Conservation (phyloP, 2,797 vertebrate species). For the Lepilemur septentrionalis region DNA sequence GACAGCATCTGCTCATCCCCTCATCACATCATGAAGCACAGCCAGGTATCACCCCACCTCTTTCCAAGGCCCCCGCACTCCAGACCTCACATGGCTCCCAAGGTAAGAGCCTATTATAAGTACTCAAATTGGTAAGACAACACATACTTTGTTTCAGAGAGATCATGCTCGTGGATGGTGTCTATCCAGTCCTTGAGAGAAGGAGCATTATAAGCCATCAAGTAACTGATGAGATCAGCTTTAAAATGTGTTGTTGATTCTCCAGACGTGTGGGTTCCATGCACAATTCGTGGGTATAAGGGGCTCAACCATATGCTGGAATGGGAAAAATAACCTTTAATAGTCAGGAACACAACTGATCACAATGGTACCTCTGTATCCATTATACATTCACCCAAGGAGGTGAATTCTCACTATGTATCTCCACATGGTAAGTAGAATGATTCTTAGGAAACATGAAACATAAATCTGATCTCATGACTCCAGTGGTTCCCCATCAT, state of each 20-base stretch:
- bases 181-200: conserved; percentile 92
- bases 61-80: not conserved
- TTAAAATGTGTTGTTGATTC: conserved; percentile 96
- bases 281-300: conserved; percentile 90
- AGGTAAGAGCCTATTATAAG: too few species aligned
- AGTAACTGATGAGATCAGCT: conserved; percentile 93
- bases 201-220: conserved; percentile 89
- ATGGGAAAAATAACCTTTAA: not conserved
- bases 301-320: conserved; percentile 97
- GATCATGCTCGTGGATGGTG: conserved; percentile 92
- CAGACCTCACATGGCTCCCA: accelerated
- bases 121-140: accelerated
- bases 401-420: not conserved
- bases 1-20: too few species aligned
- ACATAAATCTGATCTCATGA: not conserved
- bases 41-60: not conserved
- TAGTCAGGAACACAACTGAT: not conserved
- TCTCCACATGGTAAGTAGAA: not conserved
- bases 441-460: not conserved
- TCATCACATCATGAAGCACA: accelerated
- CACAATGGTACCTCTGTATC: accelerated
- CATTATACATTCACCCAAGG: not conserved
- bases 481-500: not conserved
- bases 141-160: conserved; percentile 91
- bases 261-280: conserved; percentile 86